Conservation (phyloP, 2,797 vertebrate species). For the Phataginus tetradactyla region DNA sequence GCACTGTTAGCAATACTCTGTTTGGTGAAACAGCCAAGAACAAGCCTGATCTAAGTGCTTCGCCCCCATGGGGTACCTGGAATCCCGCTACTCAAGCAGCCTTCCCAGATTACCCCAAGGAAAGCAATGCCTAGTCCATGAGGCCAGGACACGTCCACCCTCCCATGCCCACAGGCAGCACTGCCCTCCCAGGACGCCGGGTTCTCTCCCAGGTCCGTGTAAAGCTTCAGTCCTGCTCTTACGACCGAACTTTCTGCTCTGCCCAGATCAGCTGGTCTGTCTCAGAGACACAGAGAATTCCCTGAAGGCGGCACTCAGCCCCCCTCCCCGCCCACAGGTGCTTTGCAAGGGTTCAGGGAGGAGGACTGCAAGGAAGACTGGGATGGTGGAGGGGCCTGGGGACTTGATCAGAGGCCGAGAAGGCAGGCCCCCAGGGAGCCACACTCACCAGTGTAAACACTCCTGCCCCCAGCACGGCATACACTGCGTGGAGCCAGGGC, state of each 20-base stretch:
- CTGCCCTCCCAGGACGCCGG: neutral
- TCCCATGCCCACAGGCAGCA: neutral
- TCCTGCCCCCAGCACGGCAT: constrained; percentile 92
- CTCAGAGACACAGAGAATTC: neutral
- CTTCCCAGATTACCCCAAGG: neutral
- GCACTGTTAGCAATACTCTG: neutral
- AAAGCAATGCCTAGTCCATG: neutral
- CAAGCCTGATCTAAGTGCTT: neutral
- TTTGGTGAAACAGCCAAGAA: neutral
- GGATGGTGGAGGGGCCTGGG: neutral
- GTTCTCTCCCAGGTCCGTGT: neutral
- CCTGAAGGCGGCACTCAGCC: neutral
- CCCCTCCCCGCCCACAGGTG: neutral
- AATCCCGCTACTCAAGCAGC: neutral
- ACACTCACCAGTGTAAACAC: constrained; percentile 94
- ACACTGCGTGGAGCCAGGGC: constrained; percentile 92
- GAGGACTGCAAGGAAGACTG: neutral
- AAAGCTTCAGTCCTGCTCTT: neutral
- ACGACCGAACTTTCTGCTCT: neutral
- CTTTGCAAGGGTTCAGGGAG: neutral
- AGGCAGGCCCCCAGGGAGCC: neutral
- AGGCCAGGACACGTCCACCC: neutral
- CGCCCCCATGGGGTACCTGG: neutral
- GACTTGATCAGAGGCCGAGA: neutral
- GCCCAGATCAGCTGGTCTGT: neutral